phyloP scores from a whole-genome alignment of 1,140 invertebrate genomes.

The Hylaeus anthracinus region DNA sequence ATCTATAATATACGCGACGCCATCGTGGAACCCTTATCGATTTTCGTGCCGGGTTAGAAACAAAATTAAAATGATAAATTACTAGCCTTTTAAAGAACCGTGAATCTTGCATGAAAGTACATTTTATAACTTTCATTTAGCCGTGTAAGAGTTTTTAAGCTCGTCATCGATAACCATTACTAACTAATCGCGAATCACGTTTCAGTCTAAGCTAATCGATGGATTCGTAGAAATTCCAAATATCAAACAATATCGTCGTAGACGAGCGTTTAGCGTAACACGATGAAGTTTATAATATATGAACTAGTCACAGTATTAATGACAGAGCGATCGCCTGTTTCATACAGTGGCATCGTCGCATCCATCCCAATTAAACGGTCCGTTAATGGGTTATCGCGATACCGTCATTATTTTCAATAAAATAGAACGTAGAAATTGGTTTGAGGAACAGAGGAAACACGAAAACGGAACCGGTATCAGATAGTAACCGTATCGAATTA shows the following conservation, averaged over 20 bases:
- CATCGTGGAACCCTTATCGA: not conserved
- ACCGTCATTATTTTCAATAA: not conserved
- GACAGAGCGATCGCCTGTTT: not conserved
- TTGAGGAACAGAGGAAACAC: no score
- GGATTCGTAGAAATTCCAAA: not conserved
- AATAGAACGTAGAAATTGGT: not conserved
- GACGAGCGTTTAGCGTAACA: conserved; percentile 9
- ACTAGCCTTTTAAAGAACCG: not conserved
- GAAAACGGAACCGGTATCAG: no score
- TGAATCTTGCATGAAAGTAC: not conserved
- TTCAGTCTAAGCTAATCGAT: not conserved
- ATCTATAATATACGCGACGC: not conserved
- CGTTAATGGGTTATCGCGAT: not conserved
- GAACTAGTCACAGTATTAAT: conserved; percentile 38
- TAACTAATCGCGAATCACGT: no score
- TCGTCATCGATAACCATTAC: no score
- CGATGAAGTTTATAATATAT: conserved; percentile 29
- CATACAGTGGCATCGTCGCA: not conserved
- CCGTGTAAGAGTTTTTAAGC: not conserved
- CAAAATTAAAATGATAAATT: not conserved
- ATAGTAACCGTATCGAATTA: no score
- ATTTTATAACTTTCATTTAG: no score
- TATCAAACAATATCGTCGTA: not conserved
- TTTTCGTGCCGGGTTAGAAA: not conserved
- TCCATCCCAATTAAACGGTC: conserved; percentile 5